These are phyloP conservation scores for Eira barbara DNA, from an alignment of 2,113 vertebrate species.

Conservation along the genomic window DNA sequence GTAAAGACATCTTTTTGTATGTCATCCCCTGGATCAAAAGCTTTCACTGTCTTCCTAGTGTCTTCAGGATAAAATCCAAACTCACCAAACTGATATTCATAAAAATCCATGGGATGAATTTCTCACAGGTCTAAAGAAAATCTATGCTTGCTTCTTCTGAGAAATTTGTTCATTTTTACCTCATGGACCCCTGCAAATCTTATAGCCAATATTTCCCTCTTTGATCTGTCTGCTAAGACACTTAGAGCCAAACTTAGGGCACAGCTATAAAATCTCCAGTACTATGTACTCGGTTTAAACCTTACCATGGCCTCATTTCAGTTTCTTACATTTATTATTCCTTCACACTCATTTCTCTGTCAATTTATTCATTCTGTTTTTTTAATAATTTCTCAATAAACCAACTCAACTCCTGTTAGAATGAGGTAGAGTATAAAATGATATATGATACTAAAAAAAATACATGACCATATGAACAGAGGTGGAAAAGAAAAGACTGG, in stretches of 20 bases:
- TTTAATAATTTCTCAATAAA: slow-evolving; percentile 11
- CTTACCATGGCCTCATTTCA: neutral
- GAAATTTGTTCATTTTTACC: slow-evolving; percentile 29
- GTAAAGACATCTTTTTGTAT: slow-evolving; percentile 27
- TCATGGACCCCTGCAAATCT: slow-evolving; percentile 25
- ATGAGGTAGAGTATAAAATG: slow-evolving; percentile 25
- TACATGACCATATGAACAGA: neutral
- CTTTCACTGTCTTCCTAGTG: neutral
- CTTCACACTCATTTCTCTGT: neutral
- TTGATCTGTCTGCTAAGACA: slow-evolving; percentile 7
- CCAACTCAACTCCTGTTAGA: slow-evolving; percentile 19
- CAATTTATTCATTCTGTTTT: slow-evolving; percentile 12
- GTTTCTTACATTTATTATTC: slow-evolving; percentile 23
- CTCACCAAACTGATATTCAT: slow-evolving; percentile 30
- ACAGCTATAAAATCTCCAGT: neutral
- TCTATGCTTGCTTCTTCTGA: neutral
- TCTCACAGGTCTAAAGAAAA: slow-evolving; percentile 24
- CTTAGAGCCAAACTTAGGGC: neutral
- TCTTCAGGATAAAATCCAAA: slow-evolving; percentile 53
- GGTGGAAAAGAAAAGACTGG: neutral
- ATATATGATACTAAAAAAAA: slow-evolving; percentile 13
- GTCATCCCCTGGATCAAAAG: slow-evolving; percentile 29
- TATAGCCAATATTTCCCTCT: neutral
- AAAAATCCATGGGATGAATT: slow-evolving; percentile 25
- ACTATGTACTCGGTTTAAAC: neutral